phyloP scores from a whole-genome alignment of 1,140 invertebrate species.

The Drosophila pruinosa region DNA sequence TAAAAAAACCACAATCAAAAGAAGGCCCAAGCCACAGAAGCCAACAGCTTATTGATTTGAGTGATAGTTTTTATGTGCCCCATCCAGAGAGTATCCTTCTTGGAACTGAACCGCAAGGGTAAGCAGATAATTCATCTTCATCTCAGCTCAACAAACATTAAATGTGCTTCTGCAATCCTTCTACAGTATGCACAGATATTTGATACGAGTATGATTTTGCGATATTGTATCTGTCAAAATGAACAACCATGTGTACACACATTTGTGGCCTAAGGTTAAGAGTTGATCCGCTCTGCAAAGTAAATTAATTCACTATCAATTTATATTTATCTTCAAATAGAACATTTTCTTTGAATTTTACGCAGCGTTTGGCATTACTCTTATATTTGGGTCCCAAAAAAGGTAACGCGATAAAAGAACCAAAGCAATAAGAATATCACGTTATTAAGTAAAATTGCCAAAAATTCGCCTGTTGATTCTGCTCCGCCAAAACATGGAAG shows the following conservation, averaged over 20 bases:
- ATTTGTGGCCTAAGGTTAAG: neutral
- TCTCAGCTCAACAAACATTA: constrained; percentile 3
- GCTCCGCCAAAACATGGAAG: neutral
- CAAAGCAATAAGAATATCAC: neutral
- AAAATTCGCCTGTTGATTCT: neutral
- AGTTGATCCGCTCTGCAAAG: neutral
- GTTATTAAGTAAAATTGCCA: neutral
- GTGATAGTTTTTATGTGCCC: constrained; percentile 27
- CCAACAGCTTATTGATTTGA: constrained; percentile 36
- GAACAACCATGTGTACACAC: neutral
- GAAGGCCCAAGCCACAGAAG: constrained; percentile 9
- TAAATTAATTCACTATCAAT: neutral
- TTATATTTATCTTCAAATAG: neutral
- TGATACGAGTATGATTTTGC: neutral
- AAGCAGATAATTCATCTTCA: constrained; percentile 18
- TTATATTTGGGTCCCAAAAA: neutral
- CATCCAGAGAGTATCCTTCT: neutral
- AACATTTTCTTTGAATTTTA: neutral
- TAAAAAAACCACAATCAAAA: constrained; percentile 28
- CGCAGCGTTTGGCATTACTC: neutral
- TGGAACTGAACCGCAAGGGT: constrained; percentile 18
- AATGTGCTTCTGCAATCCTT: neutral
- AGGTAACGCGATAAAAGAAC: neutral
- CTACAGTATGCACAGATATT: neutral
- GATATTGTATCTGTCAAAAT: neutral